Conservation (phyloP, 1,140 invertebrate species). For the Euschistus heros region DNA sequence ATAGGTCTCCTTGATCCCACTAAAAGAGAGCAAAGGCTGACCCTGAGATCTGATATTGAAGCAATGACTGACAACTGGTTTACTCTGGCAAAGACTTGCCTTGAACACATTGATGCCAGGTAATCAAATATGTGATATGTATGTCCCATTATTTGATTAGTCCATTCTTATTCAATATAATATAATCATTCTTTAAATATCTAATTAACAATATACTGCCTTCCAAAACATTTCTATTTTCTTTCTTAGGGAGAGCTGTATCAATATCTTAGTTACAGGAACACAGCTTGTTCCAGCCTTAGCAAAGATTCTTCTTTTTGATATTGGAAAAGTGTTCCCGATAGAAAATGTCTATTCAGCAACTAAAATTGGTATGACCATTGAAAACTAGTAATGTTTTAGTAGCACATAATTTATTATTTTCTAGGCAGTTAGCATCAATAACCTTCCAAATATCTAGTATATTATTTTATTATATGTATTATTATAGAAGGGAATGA, state of each 20-base stretch:
- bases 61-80: constrained; percentile 88
- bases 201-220: no score
- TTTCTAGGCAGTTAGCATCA: no score
- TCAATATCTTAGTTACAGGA: constrained; percentile 91
- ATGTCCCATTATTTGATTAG: no score
- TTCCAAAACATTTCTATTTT: no score
- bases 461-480: no score
- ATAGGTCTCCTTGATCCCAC: constrained; percentile 56
- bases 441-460: no score
- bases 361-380: constrained; percentile 77
- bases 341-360: constrained; percentile 98
- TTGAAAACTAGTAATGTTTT: no score
- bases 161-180: no score
- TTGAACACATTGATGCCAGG: constrained; percentile 75
- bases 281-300: constrained; percentile 88
- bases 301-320: constrained; percentile 86
- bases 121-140: no score
- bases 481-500: no score
- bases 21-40: constrained; percentile 85
- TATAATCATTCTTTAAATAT: no score
- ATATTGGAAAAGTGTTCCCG: constrained; percentile 82
- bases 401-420: no score
- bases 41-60: constrained; percentile 84
- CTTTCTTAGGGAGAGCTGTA: constrained; percentile 69
- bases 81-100: constrained; percentile 81